phyloP scores from a whole-genome alignment of 2,888 invertebrate species.

The Pammene fasciana region DNA sequence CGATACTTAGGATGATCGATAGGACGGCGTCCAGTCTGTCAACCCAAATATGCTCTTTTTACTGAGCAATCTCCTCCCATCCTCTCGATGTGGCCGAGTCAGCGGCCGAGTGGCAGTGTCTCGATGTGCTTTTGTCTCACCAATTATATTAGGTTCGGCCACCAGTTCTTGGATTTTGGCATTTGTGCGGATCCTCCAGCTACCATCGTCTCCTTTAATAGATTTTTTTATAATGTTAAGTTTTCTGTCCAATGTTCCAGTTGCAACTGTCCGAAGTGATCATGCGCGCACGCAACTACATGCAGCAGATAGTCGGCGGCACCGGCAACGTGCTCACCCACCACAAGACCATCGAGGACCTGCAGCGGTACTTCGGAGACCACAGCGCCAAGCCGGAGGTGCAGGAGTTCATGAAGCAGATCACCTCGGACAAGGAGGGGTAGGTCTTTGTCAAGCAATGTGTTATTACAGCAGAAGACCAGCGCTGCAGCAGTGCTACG shows the following conservation, averaged over 20 bases:
- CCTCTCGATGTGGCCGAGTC: too few species aligned
- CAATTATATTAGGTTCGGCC: too few species aligned
- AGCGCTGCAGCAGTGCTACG: slow-evolving; percentile 90
- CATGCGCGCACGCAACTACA: slow-evolving; percentile 96
- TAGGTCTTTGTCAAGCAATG: slow-evolving; percentile 69
- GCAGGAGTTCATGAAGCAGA: slow-evolving; percentile 94
- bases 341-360: slow-evolving; percentile 93
- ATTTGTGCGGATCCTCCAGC: too few species aligned
- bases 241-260: slow-evolving; percentile 75
- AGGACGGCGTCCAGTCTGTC: too few species aligned
- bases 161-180: too few species aligned
- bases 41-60: too few species aligned
- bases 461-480: too few species aligned
- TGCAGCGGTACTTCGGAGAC: slow-evolving; percentile 92
- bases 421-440: slow-evolving; percentile 97
- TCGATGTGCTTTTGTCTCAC: too few species aligned
- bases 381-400: slow-evolving; percentile 90
- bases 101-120: too few species aligned
- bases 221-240: background rate
- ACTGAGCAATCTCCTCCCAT: too few species aligned
- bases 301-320: slow-evolving; percentile 94
- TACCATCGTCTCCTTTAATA: too few species aligned
- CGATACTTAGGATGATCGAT: too few species aligned
- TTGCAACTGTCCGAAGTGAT: slow-evolving; percentile 98
- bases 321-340: slow-evolving; percentile 94